These are phyloP conservation scores for Nomada ferruginata DNA, from an alignment of 2,888 invertebrate genomes.

Conservation along the genomic window DNA sequence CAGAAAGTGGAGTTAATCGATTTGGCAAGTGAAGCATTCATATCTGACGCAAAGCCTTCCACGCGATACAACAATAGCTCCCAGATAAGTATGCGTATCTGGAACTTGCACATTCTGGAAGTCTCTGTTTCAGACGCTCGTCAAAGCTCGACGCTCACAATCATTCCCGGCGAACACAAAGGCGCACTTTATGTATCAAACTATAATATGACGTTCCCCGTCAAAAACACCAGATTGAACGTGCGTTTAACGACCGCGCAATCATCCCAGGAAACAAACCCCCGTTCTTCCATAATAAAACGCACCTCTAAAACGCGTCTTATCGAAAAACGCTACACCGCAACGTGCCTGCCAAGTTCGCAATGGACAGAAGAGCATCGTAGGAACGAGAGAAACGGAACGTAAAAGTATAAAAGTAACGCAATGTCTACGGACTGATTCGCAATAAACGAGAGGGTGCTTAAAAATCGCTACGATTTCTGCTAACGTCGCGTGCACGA, in stretches of 20 bases:
- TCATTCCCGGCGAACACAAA: background rate
- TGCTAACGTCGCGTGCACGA: too few species aligned
- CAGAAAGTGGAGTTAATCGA: too few species aligned
- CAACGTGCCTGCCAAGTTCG: conserved; percentile 14
- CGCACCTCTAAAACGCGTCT: conserved; percentile 18
- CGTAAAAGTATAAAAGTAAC: background rate
- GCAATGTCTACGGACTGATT: background rate
- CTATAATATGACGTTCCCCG: conserved; percentile 4
- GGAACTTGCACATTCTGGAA: background rate
- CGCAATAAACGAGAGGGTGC: too few species aligned
- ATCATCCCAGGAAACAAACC: conserved; percentile 1
- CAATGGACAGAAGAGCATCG: background rate
- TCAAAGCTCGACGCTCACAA: background rate
- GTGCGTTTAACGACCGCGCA: conserved; percentile 17
- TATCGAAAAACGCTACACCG: conserved; percentile 9
- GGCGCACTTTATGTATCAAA: conserved; percentile 3
- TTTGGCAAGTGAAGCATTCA: too few species aligned
- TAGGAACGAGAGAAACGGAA: background rate
- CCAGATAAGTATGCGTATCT: background rate
- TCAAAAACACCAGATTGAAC: conserved; percentile 3
- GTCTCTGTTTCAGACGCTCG: conserved; percentile 13
- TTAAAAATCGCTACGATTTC: too few species aligned
- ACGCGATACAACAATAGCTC: background rate
- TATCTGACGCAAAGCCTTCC: too few species aligned
- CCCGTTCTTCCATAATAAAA: conserved; percentile 13